Evolutionary conservation across 2,888 invertebrate genomes (phyloP).

Genomic region (Kuschelorhynchus macadamiae): DNA sequence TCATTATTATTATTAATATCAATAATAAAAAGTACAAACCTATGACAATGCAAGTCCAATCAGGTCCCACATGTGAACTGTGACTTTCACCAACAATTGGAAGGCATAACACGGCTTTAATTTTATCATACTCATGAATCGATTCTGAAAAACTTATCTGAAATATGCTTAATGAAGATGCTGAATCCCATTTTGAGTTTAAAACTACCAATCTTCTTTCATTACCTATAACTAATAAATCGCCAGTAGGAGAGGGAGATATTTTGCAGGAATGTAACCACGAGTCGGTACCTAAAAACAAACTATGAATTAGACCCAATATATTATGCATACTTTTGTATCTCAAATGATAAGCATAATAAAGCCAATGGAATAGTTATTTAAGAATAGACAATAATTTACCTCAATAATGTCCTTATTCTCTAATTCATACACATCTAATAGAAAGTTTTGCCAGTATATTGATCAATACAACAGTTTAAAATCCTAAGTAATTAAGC

Average conservation of each 20-base stretch:
- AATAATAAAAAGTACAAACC: constrained; percentile 32
- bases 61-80: constrained; percentile 74
- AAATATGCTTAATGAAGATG: constrained; percentile 71
- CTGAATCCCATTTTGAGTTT: constrained; percentile 76
- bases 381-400: too few relatives aligned
- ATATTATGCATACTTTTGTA: too few relatives aligned
- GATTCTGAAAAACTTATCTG: constrained; percentile 73
- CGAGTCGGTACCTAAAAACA: constrained; percentile 66
- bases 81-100: constrained; percentile 67
- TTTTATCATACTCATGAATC: constrained; percentile 70
- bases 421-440: too few relatives aligned
- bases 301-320: too few relatives aligned
- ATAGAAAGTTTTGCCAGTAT: neutral
- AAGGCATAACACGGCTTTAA: constrained; percentile 70
- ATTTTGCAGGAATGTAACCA: constrained; percentile 80
- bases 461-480: too few relatives aligned
- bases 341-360: too few relatives aligned
- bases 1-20: too few relatives aligned
- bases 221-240: constrained; percentile 78
- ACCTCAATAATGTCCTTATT: too few relatives aligned
- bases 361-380: too few relatives aligned
- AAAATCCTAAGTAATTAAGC: too few relatives aligned
- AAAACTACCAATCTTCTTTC: constrained; percentile 78
- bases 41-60: constrained; percentile 93
- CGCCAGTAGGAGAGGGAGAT: constrained; percentile 81